phyloP scores from a whole-genome alignment of 1,140 invertebrate genomes.

The Heliconius hermathena region DNA sequence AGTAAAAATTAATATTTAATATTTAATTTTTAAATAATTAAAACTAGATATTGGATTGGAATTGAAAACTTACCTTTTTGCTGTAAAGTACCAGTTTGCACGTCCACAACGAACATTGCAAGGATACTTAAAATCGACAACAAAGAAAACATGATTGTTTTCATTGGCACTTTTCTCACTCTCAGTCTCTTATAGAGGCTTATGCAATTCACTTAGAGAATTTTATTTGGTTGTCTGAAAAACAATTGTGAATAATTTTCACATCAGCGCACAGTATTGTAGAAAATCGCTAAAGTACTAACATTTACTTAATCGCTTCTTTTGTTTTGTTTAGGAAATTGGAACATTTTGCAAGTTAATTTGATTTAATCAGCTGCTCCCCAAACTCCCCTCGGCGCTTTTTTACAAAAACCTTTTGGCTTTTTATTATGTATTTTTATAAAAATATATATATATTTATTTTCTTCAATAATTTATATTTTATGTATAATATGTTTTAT shows the following conservation, averaged over 20 bases:
- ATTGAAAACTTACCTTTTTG: constrained; percentile 51
- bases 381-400: neutral
- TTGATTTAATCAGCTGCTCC: constrained; percentile 27
- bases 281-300: constrained; percentile 27
- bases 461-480: neutral
- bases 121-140: constrained; percentile 56
- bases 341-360: constrained; percentile 28
- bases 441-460: neutral
- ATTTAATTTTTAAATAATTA: no score
- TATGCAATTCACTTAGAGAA: constrained; percentile 23
- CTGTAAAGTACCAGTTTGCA: constrained; percentile 55
- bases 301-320: constrained; percentile 36
- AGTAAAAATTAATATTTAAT: no score
- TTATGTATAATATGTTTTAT: neutral
- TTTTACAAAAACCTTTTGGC: neutral
- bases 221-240: constrained; percentile 28
- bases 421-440: neutral
- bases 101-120: constrained; percentile 56
- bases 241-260: constrained; percentile 36
- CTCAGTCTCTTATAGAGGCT: constrained; percentile 11
- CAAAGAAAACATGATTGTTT: constrained; percentile 44
- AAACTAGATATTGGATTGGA: neutral
- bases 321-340: constrained; percentile 32
- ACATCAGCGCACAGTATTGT: constrained; percentile 31
- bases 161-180: constrained; percentile 13